These are phyloP conservation scores for Drosophila truncata DNA, from an alignment of 1,140 invertebrate species.

Conservation along the genomic window DNA sequence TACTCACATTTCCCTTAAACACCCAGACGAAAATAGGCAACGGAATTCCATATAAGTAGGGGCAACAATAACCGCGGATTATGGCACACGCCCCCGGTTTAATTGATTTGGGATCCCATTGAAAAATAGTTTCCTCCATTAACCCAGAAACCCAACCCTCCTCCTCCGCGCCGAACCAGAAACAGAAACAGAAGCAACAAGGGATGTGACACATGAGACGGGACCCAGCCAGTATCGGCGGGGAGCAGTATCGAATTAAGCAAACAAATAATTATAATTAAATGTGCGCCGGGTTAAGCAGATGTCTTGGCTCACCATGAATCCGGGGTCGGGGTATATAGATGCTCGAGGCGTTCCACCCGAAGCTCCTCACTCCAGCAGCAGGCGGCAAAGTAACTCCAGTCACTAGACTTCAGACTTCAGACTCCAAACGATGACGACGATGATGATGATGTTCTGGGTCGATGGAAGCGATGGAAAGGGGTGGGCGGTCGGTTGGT, in stretches of 20 bases:
- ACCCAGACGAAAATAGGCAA: conserved; percentile 15
- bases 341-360: conserved; percentile 59
- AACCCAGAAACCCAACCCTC: conserved; percentile 14
- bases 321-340: conserved; percentile 65
- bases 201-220: conserved; percentile 42
- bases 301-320: conserved; percentile 77
- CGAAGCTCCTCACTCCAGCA: conserved; percentile 45
- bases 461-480: conserved; percentile 33
- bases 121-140: conserved; percentile 51
- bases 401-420: conserved; percentile 36
- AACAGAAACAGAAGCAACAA: conserved; percentile 12
- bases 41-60: conserved; percentile 16
- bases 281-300: conserved; percentile 69
- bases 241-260: conserved; percentile 55
- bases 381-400: conserved; percentile 45
- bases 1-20: conserved; percentile 21
- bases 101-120: conserved; percentile 18
- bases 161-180: not conserved
- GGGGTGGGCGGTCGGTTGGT: conserved; percentile 17
- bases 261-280: conserved; percentile 83
- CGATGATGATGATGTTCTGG: conserved; percentile 33
- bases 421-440: conserved; percentile 31
- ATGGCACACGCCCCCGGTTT: conserved; percentile 27
- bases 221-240: conserved; percentile 15
- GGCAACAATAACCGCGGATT: conserved; percentile 21